A percentile compares a stretch with the other conserved stretches of the same genome.
phyloP scores from a whole-genome alignment of 1,140 invertebrate genomes.

The Zaprionus africanus region DNA sequence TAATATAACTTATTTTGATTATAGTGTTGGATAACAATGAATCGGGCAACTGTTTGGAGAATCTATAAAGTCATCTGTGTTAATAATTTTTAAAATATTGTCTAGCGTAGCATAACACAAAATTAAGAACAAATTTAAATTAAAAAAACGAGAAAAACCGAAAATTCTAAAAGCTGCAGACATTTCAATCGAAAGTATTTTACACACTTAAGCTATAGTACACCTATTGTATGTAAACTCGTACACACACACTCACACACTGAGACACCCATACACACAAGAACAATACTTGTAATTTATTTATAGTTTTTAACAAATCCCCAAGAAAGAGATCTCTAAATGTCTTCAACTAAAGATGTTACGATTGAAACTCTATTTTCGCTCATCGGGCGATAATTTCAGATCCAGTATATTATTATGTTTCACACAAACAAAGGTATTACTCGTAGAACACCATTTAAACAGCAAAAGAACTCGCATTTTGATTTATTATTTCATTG shows the following conservation, averaged over 20 bases:
- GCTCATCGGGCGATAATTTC: background rate
- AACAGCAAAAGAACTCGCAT: background rate
- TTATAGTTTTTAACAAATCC: constrained; percentile 31
- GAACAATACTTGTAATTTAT: constrained; percentile 30
- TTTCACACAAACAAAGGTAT: background rate
- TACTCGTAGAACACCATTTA: background rate
- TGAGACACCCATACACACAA: constrained; percentile 39
- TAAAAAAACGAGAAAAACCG: constrained; percentile 9
- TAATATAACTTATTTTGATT: constrained; percentile 51
- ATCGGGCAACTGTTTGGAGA: constrained; percentile 72
- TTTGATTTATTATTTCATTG: constrained; percentile 10
- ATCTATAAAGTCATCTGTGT: constrained; percentile 84
- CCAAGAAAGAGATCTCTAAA: constrained; percentile 38
- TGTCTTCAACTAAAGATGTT: background rate
- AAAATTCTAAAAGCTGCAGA: constrained; percentile 38
- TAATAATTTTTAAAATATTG: constrained; percentile 84
- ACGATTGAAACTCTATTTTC: constrained; percentile 3
- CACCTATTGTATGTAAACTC: constrained; percentile 45
- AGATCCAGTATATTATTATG: background rate
- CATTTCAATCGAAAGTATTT: constrained; percentile 38
- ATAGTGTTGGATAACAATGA: constrained; percentile 37
- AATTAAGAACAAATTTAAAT: constrained; percentile 52
- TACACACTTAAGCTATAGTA: constrained; percentile 62
- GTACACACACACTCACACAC: constrained; percentile 40
- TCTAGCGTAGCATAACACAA: constrained; percentile 73